Conservation (phyloP, 2,888 invertebrate species). For the Leptopilina drosophilae region DNA sequence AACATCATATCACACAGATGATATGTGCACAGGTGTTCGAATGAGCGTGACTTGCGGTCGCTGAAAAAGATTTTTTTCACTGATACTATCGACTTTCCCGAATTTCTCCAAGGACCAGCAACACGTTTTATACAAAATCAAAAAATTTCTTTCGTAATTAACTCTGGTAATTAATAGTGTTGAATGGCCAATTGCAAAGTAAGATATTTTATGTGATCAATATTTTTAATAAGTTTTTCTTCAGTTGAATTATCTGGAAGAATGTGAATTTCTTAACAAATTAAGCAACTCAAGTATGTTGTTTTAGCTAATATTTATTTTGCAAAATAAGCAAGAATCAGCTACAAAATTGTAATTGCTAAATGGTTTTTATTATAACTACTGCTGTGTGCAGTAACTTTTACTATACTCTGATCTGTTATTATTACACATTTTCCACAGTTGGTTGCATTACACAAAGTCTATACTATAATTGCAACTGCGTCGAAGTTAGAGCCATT, state of each 20-base stretch:
- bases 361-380: slow-evolving; percentile 6
- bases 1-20: slow-evolving; percentile 2
- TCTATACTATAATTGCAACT: not conserved
- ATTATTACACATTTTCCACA: slow-evolving; percentile 14
- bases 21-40: not conserved
- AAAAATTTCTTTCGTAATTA: no score
- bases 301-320: slow-evolving; percentile 9
- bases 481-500: not conserved
- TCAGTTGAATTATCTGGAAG: not conserved
- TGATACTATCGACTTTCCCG: not conserved
- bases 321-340: not conserved
- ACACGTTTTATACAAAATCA: not conserved
- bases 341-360: not conserved
- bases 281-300: slow-evolving; percentile 1
- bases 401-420: not conserved
- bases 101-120: not conserved
- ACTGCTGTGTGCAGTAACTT: not conserved
- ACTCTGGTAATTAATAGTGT: no score
- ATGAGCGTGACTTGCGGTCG: slow-evolving; percentile 2
- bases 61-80: not conserved
- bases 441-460: not conserved
- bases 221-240: not conserved
- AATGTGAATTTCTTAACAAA: slow-evolving; percentile 8
- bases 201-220: not conserved
- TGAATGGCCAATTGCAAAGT: no score